A percentile compares a stretch with the other conserved stretches of the same genome.
These are phyloP conservation scores for Alligator sinensis DNA, from an alignment of 2,113 vertebrate species.

Conservation along the genomic window DNA sequence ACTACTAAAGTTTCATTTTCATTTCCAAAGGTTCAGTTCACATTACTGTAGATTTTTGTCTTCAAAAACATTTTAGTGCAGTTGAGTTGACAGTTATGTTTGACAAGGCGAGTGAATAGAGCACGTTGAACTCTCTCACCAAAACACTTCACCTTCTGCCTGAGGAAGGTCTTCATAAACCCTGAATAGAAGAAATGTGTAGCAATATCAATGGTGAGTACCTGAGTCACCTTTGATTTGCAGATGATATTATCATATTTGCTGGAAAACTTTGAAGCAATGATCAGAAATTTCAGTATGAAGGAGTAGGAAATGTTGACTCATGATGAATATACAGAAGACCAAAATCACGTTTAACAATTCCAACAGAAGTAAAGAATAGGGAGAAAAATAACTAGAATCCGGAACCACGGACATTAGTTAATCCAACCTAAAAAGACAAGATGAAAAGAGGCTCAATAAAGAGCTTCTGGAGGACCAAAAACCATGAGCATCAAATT, in stretches of 20 bases:
- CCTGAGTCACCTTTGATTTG: conserved; percentile 11
- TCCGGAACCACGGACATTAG: neutral
- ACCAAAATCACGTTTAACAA: neutral
- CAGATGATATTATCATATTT: neutral
- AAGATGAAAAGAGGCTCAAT: neutral
- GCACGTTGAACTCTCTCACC: conserved; percentile 13
- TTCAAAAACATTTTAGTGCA: conserved; percentile 6
- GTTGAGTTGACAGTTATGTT: conserved; percentile 35
- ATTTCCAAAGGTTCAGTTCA: conserved; percentile 22
- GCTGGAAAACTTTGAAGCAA: conserved; percentile 9
- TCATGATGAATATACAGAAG: conserved; percentile 12
- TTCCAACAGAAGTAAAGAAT: neutral
- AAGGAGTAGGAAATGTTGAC: neutral
- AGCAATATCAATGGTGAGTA: neutral
- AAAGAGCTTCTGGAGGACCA: neutral
- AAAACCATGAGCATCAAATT: neutral
- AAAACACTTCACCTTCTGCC: neutral
- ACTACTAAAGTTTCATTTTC: conserved; percentile 39
- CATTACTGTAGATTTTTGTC: conserved; percentile 7
- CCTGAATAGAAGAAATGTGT: neutral
- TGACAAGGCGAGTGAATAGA: conserved; percentile 20
- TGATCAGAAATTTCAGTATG: neutral
- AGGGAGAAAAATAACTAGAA: neutral
- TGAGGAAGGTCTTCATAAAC: neutral
- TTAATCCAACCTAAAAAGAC: neutral